Evolutionary conservation across 2,888 invertebrate species (phyloP), one percentile per base, ranked within the genome.

Genomic region (Bellardia bayeri): DNA sequence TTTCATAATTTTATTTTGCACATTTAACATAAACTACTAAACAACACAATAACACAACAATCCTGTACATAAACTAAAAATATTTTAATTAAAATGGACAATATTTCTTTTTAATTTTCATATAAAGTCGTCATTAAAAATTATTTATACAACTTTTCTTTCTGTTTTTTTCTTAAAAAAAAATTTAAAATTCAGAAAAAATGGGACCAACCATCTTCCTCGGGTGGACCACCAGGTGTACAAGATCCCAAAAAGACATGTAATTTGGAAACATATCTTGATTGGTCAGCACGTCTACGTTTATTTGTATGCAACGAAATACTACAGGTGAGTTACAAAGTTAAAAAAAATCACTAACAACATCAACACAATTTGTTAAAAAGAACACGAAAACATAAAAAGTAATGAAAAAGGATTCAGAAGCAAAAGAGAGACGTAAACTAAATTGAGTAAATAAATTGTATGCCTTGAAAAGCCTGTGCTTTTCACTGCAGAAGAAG

Each of bases 281-380:
- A 93, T 89, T 93, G 94, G 94, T 93, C 93, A 89, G 91, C 93
- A 90, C 93, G 93, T 90, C 89, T 93, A 84, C 92, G 93, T 82
- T 90, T 93, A 86, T 93, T 93, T 91, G 93, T 93, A 89, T 93
- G 93, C 90, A 94, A 94, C 89, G 93, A 93, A 91, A 94, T 94
- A 90, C 91, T 93, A 88, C 92, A 93, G 92, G 94, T 94, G 90
- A 91, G 91, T 90, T 79, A 86, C 86, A 78, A 82, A 76, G 1
- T 9, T 68, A 42, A 63, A 30, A 64, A 9, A 58, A 40, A 54
- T 16, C 63, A 33, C 40, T 8, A 37, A 66, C n/a, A 64, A 54
- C 40, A 14, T 71, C 30, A 75, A 56, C 33, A 75, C 45, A 58
- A 74, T 74, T 16, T 66, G 16, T 42, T 30, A 54, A 45, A 14